Evolutionary conservation across 2,888 invertebrate genomes (phyloP), one percentile per base, ranked within the genome.

Genomic region (Tanypteryx hageni): DNA sequence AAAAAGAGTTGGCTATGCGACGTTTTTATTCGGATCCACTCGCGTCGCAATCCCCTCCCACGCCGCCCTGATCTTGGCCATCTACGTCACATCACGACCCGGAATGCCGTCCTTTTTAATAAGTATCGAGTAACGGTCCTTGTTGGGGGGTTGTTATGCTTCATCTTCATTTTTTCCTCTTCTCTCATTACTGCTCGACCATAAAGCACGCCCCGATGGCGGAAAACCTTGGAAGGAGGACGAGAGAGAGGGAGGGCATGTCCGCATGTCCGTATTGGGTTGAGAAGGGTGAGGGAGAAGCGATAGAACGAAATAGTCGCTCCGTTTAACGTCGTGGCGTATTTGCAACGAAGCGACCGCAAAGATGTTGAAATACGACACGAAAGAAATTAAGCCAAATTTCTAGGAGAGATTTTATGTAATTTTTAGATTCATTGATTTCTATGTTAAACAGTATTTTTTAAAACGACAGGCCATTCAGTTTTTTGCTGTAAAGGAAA

Each of bases 91-190:
- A 44, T 68, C 64, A 68, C 68, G 64, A 89, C 18, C 16, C 14
- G 86, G 86, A 86, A 86, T 86, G 86, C 31, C 61, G 86, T 86
- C 61, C 89, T 68, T 89, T 89, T 89, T 89, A 89, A 89, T 89
- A 89, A 89, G 89, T 89, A 89, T 68, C 89, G 89, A 89, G 89
- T 89, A 89, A 89, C 89, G 89, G 89, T 89, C 89, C 64, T 27
- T 31, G 14, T n/a, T 64, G 89, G 13, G 27, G 64, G 64, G 64
- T 58, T 85, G 64, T 89, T 89, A 89, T 89, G 14, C 59, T 44
- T 68, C 64, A 27, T 86, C 27, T 76, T 27, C 76, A 76, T 76
- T 76, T 76, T 76, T 27, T 76, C 13, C 68, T 22, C n/a, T 76
- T 22, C 76, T 76, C 76, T 27, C 76, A 76, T 76, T 76, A 76